phyloP scores from a whole-genome alignment of 2,888 invertebrate species.

The Caenorhabditis sp. region DNA sequence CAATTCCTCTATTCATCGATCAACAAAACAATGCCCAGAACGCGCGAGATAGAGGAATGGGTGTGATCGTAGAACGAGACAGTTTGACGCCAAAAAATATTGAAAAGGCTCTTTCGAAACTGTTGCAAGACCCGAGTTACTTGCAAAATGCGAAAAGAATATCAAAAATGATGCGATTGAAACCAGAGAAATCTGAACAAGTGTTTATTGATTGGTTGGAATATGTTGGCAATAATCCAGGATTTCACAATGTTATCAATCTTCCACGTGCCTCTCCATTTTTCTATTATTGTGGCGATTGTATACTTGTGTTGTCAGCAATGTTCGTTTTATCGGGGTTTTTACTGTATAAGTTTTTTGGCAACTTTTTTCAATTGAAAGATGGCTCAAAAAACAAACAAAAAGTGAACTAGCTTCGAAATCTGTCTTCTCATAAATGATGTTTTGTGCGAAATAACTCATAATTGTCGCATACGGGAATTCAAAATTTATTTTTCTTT shows the following conservation, averaged over 20 bases:
- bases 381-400: too few relatives aligned
- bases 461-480: too few relatives aligned
- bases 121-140: constrained; percentile 31
- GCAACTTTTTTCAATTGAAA: too few relatives aligned
- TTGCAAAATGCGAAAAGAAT: constrained; percentile 25
- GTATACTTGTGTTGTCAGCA: too few relatives aligned
- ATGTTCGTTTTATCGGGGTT: too few relatives aligned
- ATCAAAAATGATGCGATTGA: constrained; percentile 30
- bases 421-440: too few relatives aligned
- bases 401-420: too few relatives aligned
- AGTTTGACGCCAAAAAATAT: constrained; percentile 18
- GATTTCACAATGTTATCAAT: constrained; percentile 20
- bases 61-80: constrained; percentile 24
- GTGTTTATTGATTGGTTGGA: constrained; percentile 41
- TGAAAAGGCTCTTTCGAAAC: constrained; percentile 13
- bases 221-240: constrained; percentile 36
- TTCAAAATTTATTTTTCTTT: too few relatives aligned
- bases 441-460: too few relatives aligned
- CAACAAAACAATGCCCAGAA: constrained; percentile 41
- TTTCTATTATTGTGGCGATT: constrained; percentile 29
- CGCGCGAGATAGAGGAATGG: constrained; percentile 19
- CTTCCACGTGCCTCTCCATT: constrained; percentile 9
- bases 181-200: constrained; percentile 32
- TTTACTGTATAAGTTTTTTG: too few relatives aligned
- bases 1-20: constrained; percentile 54